Evolutionary conservation across 2,888 invertebrate species (phyloP), one percentile per base, ranked within the genome.

Genomic region (Panorpa germanica): DNA sequence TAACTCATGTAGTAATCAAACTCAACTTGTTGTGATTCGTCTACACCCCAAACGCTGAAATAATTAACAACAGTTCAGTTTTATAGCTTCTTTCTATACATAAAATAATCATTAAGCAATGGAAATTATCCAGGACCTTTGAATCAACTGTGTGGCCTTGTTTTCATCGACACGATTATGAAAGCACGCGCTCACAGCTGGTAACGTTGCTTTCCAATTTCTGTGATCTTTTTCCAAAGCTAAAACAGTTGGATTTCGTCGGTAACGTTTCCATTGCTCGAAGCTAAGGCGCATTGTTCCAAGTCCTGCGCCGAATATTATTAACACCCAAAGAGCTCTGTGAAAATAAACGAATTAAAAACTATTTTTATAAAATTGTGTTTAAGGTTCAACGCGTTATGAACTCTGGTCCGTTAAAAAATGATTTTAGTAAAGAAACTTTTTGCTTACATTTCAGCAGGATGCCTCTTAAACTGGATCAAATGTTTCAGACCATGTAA

Each of bases 191-290:
- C 52, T 53, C 4, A 50, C 43, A 2, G 52, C 51, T 3, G 53
- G 53, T 36, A 53, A 31, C 6, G 46, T 43, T 7, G 50, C 50
- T 22, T 47, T 49, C 53, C 53, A 53, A 15, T 45, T 45, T 1
- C 52, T 47, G 36, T 52, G 53, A 15, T 53, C 48, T 2, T 50
- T 44, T 38, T 53, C 53, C 25, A 53, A 40, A 1, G 52, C 50
- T 4, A 52, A 45, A 4, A 53, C 52, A 2, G 51, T 50, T 9
- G 53, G 53, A 11, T 49, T 51, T 5, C 37, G 43, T 2, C 34
- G 23, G 24, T 45, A 52, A 0, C 53, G 45, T 1, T 36, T 38
- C 11, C 45, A 34, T 37, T 53, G 53, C 3, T 41, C 22, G 3
- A 39, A 36, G 19, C 47, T 45, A 3, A 50, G 35, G 12, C 33